These are phyloP conservation scores for Lucilia sericata DNA, from an alignment of 1,140 invertebrate species.

Conservation along the genomic window DNA sequence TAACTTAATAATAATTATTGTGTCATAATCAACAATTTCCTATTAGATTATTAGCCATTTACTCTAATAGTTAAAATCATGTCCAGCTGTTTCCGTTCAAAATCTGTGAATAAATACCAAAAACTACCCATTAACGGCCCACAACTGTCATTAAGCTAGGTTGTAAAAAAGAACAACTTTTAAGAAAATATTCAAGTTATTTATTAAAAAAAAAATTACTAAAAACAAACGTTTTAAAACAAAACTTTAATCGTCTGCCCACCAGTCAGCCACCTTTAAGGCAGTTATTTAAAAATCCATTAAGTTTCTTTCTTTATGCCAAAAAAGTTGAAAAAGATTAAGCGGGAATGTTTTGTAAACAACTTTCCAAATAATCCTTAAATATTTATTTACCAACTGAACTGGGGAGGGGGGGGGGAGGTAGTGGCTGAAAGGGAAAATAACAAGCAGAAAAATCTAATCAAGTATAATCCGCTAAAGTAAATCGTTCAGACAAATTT, in stretches of 20 bases:
- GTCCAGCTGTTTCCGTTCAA: neutral
- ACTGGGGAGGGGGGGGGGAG: neutral
- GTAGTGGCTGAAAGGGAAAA: no score
- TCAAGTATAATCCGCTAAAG: no score
- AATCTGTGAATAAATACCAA: neutral
- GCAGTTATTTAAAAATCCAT: constrained; percentile 1
- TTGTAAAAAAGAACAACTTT: no score
- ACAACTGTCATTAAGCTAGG: no score
- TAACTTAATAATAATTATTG: neutral
- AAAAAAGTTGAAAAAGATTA: neutral
- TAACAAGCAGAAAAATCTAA: no score
- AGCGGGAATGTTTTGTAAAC: neutral
- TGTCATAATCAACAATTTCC: neutral
- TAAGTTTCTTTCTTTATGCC: neutral
- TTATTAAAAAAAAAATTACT: neutral
- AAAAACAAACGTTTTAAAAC: neutral
- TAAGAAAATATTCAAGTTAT: neutral
- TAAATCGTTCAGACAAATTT: no score
- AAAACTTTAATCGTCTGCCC: neutral
- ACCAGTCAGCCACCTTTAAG: neutral
- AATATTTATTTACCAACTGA: neutral
- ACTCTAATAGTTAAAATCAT: neutral
- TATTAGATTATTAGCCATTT: neutral
- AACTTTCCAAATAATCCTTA: neutral
- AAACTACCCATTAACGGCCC: no score